These are phyloP conservation scores for Chironomus striatipennis DNA, from an alignment of 1,140 invertebrate species.

Conservation along the genomic window DNA sequence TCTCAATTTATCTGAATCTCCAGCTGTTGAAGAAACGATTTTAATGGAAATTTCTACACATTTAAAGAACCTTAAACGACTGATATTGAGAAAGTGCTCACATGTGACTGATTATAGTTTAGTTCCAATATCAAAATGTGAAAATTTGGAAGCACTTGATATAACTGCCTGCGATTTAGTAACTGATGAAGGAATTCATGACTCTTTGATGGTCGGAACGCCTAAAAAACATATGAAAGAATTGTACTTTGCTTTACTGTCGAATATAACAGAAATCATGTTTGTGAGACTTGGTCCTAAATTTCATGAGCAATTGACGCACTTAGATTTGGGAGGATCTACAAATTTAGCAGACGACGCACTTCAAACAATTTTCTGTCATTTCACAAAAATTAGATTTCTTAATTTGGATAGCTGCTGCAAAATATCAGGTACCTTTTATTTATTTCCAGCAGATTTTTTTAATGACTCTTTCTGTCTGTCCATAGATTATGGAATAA, in stretches of 20 bases:
- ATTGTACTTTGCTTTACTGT: not conserved
- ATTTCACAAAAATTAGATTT: conserved; percentile 10
- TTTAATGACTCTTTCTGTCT: too few species aligned
- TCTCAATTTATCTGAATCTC: not conserved
- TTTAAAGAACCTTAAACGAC: not conserved
- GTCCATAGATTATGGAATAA: not conserved
- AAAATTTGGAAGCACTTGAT: not conserved
- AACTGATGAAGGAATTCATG: not conserved
- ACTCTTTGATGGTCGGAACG: not conserved
- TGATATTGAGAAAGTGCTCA: not conserved
- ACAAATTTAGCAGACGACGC: conserved; percentile 11
- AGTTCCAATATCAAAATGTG: not conserved
- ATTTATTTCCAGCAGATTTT: too few species aligned
- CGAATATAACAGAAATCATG: not conserved
- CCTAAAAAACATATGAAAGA: not conserved
- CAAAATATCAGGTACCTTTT: not conserved
- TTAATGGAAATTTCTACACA: conserved; percentile 11
- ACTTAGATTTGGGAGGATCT: not conserved
- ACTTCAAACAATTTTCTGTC: not conserved
- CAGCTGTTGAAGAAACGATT: not conserved
- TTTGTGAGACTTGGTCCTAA: not conserved
- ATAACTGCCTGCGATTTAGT: not conserved
- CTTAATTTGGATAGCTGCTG: not conserved
- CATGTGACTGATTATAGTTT: not conserved
- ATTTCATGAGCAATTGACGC: not conserved